These are phyloP conservation scores for Archocentrus centrarchus DNA, from an alignment of 2,113 vertebrate genomes.

Conservation along the genomic window DNA sequence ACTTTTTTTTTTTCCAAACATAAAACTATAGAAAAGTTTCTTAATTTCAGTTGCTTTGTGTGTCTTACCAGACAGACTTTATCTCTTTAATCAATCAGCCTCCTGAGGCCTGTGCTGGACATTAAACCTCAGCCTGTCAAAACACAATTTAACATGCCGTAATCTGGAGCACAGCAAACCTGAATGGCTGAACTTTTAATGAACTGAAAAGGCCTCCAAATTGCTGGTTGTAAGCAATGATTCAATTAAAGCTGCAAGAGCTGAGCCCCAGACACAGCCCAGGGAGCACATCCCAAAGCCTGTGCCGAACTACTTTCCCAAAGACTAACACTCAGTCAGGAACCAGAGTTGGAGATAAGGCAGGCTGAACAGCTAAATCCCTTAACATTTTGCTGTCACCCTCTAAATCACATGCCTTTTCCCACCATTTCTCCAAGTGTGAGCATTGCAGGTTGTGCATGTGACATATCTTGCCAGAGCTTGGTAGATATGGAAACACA, in stretches of 20 bases:
- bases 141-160: slow-evolving; percentile 67
- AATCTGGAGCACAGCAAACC: slow-evolving; percentile 61
- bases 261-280: slow-evolving; percentile 38
- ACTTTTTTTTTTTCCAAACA: slow-evolving; percentile 15
- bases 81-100: slow-evolving; percentile 75
- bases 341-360: slow-evolving; percentile 68
- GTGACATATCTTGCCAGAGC: slow-evolving; percentile 47
- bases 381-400: slow-evolving; percentile 58
- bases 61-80: slow-evolving; percentile 59
- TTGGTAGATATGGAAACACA: slow-evolving; percentile 39
- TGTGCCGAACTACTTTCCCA: slow-evolving; percentile 34
- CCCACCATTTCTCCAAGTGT: slow-evolving; percentile 57
- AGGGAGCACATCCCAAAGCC: slow-evolving; percentile 45
- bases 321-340: slow-evolving; percentile 35
- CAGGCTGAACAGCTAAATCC: slow-evolving; percentile 57
- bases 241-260: slow-evolving; percentile 71
- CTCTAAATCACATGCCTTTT: slow-evolving; percentile 76
- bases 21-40: slow-evolving; percentile 7
- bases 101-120: slow-evolving; percentile 65
- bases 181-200: slow-evolving; percentile 77
- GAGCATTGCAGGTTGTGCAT: slow-evolving; percentile 43
- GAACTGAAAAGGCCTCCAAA: slow-evolving; percentile 71
- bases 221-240: slow-evolving; percentile 71
- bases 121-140: slow-evolving; percentile 74
- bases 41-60: slow-evolving; percentile 35